phyloP scores from a whole-genome alignment of 2,797 vertebrate genomes.

The Muraenolepis orangiensis region DNA sequence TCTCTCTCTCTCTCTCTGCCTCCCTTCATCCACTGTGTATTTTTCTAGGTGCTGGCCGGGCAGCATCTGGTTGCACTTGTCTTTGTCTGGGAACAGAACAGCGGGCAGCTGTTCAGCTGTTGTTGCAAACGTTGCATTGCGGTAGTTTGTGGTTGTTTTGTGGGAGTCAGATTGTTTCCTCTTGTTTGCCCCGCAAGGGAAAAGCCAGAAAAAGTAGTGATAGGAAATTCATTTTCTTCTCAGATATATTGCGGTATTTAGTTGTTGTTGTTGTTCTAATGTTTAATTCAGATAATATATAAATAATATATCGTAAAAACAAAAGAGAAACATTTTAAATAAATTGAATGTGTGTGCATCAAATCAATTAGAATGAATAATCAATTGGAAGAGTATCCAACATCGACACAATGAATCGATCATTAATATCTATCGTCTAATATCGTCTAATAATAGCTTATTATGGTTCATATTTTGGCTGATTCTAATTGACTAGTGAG shows the following conservation, averaged over 20 bases:
- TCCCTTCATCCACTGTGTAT: background rate
- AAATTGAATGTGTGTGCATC: background rate
- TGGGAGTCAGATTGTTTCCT: background rate
- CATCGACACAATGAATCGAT: too few species aligned
- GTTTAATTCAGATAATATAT: background rate
- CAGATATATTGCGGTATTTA: background rate
- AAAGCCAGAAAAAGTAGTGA: background rate
- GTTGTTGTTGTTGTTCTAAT: too few species aligned
- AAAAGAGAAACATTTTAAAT: background rate
- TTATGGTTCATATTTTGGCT: too few species aligned
- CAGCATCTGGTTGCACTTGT: background rate
- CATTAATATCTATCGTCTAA: background rate
- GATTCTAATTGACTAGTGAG: background rate
- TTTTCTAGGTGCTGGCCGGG: background rate
- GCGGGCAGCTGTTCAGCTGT: background rate
- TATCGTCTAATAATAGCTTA: too few species aligned
- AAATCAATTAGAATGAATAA: background rate
- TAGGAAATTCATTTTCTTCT: background rate
- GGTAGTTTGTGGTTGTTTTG: background rate
- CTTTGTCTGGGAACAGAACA: background rate
- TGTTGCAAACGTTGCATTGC: background rate
- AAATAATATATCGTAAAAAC: background rate
- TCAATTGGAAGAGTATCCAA: background rate
- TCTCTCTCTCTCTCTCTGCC: background rate
- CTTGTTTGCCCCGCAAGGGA: background rate